Evolutionary conservation across 2,888 invertebrate genomes (phyloP), one percentile per base, ranked within the genome.

Genomic region (Pollenia amentaria): DNA sequence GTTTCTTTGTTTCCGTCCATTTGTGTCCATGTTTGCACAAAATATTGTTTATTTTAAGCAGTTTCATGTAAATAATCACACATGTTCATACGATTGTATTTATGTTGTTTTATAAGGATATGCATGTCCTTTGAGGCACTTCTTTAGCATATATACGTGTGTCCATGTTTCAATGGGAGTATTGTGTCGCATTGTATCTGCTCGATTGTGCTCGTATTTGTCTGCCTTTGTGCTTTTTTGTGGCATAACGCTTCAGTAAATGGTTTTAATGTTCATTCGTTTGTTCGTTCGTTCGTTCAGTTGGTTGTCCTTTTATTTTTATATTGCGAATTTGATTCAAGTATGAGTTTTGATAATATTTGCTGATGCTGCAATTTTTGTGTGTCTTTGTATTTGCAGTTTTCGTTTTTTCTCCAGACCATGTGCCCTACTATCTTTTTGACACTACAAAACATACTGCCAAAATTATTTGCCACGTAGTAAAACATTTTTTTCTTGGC

Each of bases 161-260:
- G 46, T 7, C 60, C n/a, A 12, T 48, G 14, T 9, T 42, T 51
- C 46, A 64, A 29, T 65, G 14, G 44, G 64, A 53, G 62, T 38
- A 14, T 89, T 88, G 79, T 90, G 89, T 88, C 88, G 89, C 88
- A 89, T 90, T 90, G 90, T 90, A 51, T 64, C 70, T 80, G 38
- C 62, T 80, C 62, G 48, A 48, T 51, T 67, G 51, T 21, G 80
- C 12, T 64, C 18, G 65, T 72, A 69, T 82, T 83, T 87, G 86
- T 76, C 83, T 87, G 84, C 83, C 65, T 83, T 84, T 89, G 90
- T 90, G 89, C 89, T 89, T 72, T 90, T 77, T 90, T 91, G 91
- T 89, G 91, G 90, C 89, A 91, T 90, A 90, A 91, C 90, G 91
- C 91, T 90, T 90, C 90, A 90, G 90, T 91, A 91, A 91, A 90